Percentiles rank a stretch among this genome's conserved stretches.
Conservation (phyloP, 2,888 invertebrate species). For the Drosophila mettleri region DNA sequence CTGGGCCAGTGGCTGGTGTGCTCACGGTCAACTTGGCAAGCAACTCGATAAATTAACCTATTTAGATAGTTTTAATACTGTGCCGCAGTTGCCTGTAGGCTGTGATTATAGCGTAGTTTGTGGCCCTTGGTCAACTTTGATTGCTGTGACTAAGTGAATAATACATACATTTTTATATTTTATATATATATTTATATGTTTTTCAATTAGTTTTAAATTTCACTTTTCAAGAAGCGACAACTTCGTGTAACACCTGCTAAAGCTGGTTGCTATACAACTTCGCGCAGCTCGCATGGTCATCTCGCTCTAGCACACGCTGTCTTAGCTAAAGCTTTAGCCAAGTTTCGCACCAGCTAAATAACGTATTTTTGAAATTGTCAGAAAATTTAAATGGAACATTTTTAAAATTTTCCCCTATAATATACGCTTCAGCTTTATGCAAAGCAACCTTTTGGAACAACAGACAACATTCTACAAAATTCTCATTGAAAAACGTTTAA, state of each 20-base stretch:
- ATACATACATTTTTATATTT: not conserved
- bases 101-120: slow-evolving; percentile 80
- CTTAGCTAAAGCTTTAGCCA: slow-evolving; percentile 17
- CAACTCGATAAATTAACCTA: slow-evolving; percentile 29
- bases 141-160: slow-evolving; percentile 15
- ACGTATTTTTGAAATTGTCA: not conserved
- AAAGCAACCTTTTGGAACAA: not conserved
- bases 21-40: slow-evolving; percentile 90
- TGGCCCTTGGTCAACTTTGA: slow-evolving; percentile 86
- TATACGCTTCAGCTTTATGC: no score
- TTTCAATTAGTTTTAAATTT: not conserved
- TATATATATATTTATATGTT: not conserved
- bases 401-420: no score
- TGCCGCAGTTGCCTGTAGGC: slow-evolving; percentile 38
- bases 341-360: slow-evolving; percentile 13
- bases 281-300: not conserved
- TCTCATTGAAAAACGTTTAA: not conserved
- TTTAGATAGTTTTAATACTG: slow-evolving; percentile 74
- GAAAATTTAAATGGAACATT: not conserved
- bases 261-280: slow-evolving; percentile 31
- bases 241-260: not conserved
- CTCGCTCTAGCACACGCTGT: slow-evolving; percentile 9
- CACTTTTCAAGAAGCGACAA: not conserved
- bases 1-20: slow-evolving; percentile 93
- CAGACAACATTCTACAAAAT: slow-evolving; percentile 1